phyloP scores from a whole-genome alignment of 2,888 invertebrate genomes.

The Flexamia atlantica region DNA sequence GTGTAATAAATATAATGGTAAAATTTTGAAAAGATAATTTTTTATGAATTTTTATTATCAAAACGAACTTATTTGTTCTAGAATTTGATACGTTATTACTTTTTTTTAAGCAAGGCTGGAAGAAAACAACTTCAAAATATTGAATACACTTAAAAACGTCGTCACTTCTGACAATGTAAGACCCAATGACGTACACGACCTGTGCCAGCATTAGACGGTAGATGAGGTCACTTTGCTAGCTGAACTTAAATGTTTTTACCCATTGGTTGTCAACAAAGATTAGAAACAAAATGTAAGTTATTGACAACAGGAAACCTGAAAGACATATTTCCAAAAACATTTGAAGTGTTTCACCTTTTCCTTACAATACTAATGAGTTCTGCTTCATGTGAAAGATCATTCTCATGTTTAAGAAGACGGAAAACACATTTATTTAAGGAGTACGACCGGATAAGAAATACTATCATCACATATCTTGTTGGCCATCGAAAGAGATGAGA shows the following conservation, averaged over 20 bases:
- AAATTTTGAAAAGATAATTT: too few relatives aligned
- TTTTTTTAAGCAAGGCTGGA: slow-evolving; percentile 54
- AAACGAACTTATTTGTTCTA: too few relatives aligned
- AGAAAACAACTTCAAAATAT: slow-evolving; percentile 59
- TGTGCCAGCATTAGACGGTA: slow-evolving; percentile 54
- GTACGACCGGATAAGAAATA: slow-evolving; percentile 52
- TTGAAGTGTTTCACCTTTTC: slow-evolving; percentile 41
- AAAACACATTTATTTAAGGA: slow-evolving; percentile 54
- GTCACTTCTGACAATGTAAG: slow-evolving; percentile 54
- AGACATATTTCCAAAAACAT: slow-evolving; percentile 44
- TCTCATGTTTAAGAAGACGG: slow-evolving; percentile 55
- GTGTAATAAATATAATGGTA: too few relatives aligned
- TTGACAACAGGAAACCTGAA: slow-evolving; percentile 34
- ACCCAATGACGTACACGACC: slow-evolving; percentile 55
- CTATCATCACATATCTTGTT: slow-evolving; percentile 34
- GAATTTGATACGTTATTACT: too few relatives aligned
- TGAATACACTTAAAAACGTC: slow-evolving; percentile 57
- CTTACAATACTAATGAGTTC: slow-evolving; percentile 54
- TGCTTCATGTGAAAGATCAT: slow-evolving; percentile 56
- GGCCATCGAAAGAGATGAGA: slow-evolving; percentile 53
- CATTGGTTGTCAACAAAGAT: slow-evolving; percentile 46
- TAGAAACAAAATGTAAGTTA: slow-evolving; percentile 38
- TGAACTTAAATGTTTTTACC: slow-evolving; percentile 54
- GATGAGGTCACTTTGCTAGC: slow-evolving; percentile 56
- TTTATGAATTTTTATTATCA: too few relatives aligned